Percentiles rank a stretch among this genome's conserved stretches.
phyloP scores from a whole-genome alignment of 2,797 vertebrate genomes.

The Botia almorhae region DNA sequence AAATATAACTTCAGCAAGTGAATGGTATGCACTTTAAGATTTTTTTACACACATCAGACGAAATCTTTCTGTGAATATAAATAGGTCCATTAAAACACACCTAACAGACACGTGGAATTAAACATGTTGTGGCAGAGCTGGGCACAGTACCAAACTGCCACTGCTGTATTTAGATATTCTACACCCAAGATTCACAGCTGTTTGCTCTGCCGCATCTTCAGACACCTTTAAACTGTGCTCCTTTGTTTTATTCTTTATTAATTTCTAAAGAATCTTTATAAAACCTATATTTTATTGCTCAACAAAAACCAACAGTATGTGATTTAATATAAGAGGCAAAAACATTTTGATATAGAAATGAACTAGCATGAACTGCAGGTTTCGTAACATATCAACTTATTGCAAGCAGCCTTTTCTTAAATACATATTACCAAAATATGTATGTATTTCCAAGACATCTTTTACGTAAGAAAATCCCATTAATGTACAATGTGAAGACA shows the following conservation, averaged over 20 bases:
- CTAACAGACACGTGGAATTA: constrained; percentile 10
- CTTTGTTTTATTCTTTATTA: not conserved
- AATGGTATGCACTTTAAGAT: not conserved
- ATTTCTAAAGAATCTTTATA: too few species aligned
- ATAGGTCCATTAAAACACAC: constrained; percentile 40
- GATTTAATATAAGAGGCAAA: too few species aligned
- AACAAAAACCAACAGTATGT: too few species aligned
- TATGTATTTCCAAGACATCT: too few species aligned
- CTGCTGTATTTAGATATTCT: constrained; percentile 24
- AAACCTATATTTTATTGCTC: too few species aligned
- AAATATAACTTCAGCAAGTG: constrained; percentile 18
- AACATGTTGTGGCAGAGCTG: constrained; percentile 21
- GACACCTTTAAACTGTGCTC: not conserved
- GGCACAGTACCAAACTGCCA: not conserved
- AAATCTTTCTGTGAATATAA: constrained; percentile 28
- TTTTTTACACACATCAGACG: constrained; percentile 36
- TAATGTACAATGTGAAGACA: not conserved
- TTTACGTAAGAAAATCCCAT: not conserved
- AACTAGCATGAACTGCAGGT: too few species aligned
- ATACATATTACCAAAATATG: not conserved
- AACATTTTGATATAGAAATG: too few species aligned
- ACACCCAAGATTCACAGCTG: not conserved
- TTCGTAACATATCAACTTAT: too few species aligned
- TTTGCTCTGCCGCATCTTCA: not conserved
- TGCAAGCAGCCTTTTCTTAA: too few species aligned